Conservation (phyloP, 2,113 vertebrate genomes). For the Galeopterus variegatus region DNA sequence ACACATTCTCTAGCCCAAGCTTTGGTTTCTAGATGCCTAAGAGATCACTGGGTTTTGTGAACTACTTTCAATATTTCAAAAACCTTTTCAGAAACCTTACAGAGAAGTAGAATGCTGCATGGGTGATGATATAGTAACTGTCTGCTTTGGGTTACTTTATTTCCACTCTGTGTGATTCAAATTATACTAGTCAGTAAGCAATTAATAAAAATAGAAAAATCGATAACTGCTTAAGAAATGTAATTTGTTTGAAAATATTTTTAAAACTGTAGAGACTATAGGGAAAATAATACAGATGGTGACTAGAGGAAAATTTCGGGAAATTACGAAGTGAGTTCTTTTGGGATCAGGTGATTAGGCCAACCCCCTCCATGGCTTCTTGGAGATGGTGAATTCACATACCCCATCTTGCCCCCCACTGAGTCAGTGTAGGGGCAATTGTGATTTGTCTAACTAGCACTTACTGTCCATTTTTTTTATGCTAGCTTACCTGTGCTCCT, state of each 20-base stretch:
- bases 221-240: slow-evolving; percentile 56
- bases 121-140: background rate
- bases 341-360: background rate
- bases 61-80: background rate
- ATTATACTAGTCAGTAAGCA: slow-evolving; percentile 46
- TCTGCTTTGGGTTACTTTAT: background rate
- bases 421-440: rapidly evolving
- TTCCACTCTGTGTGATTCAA: background rate
- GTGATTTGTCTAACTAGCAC: background rate
- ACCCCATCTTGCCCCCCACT: rapidly evolving
- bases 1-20: too few species aligned
- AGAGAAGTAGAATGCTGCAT: background rate
- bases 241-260: slow-evolving; percentile 35
- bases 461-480: background rate
- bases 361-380: background rate
- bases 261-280: background rate
- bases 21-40: background rate
- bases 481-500: background rate
- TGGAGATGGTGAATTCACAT: background rate
- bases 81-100: background rate
- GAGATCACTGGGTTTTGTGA: background rate
- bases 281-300: background rate
- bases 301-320: background rate
- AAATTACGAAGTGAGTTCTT: rapidly evolving
- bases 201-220: slow-evolving; percentile 66